Percentiles rank a stretch among this genome's conserved stretches.
Conservation (phyloP, 2,888 invertebrate species). For the Spicauda simplicius region DNA sequence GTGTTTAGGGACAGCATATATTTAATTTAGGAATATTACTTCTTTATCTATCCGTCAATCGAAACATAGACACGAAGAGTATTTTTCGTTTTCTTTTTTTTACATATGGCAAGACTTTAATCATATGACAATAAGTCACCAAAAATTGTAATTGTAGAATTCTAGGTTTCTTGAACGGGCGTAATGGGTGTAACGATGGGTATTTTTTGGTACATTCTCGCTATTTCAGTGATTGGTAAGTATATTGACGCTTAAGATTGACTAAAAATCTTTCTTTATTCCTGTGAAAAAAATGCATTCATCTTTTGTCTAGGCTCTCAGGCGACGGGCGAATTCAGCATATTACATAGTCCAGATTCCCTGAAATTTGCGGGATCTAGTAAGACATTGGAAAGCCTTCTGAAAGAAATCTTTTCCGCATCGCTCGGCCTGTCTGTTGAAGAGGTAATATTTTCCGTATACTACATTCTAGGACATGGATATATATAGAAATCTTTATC, state of each 20-base stretch:
- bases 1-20: no score
- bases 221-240: slow-evolving; percentile 72
- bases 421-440: slow-evolving; percentile 89
- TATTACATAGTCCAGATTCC: slow-evolving; percentile 88
- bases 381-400: slow-evolving; percentile 85
- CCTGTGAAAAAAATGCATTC: slow-evolving; percentile 4
- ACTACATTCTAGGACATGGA: background rate
- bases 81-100: background rate
- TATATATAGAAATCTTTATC: no score
- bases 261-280: background rate
- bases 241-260: slow-evolving; percentile 37
- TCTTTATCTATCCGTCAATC: no score
- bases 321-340: slow-evolving; percentile 87
- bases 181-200: slow-evolving; percentile 58
- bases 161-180: slow-evolving; percentile 63
- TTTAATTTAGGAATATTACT: no score
- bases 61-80: no score
- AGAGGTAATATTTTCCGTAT: slow-evolving; percentile 78
- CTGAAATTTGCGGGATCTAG: slow-evolving; percentile 88
- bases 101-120: slow-evolving; percentile 59
- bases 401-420: slow-evolving; percentile 90
- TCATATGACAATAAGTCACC: slow-evolving; percentile 76
- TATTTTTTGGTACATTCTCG: slow-evolving; percentile 68
- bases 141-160: slow-evolving; percentile 49
- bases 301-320: slow-evolving; percentile 67